Percentiles rank a stretch among this genome's conserved stretches.
Evolutionary conservation across 1,140 invertebrate genomes (phyloP).

Genomic region (Euura saliciscinereae): DNA sequence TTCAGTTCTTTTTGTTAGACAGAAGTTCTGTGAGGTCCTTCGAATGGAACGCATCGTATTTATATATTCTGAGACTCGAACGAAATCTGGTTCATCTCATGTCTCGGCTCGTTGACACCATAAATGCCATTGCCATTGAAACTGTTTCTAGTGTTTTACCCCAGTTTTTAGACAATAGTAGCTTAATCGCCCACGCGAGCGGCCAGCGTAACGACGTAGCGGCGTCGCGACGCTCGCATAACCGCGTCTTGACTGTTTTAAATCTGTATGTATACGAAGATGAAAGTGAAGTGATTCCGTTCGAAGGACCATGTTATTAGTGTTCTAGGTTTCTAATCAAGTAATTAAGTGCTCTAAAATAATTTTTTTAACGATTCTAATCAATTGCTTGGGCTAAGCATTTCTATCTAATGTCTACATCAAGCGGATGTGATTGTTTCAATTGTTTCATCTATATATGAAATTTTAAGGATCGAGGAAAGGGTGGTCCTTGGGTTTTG

Average conservation of each 20-base stretch:
- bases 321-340: slow-evolving; percentile 4
- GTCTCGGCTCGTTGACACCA: background rate
- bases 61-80: background rate
- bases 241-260: background rate
- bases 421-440: background rate
- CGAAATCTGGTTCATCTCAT: background rate
- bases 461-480: slow-evolving; percentile 6
- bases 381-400: background rate
- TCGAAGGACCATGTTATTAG: slow-evolving; percentile 5
- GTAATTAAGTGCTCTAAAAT: background rate
- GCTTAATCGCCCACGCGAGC: background rate
- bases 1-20: background rate
- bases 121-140: no score
- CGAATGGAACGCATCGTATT: slow-evolving; percentile 9
- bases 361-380: slow-evolving; percentile 10
- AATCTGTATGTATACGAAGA: background rate
- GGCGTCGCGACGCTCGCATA: background rate
- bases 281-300: background rate
- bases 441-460: background rate
- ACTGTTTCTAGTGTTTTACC: slow-evolving; percentile 4
- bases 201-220: background rate
- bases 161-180: slow-evolving; percentile 1
- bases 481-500: background rate
- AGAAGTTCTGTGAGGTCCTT: background rate
- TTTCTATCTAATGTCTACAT: background rate